Conservation (phyloP, 23 tunicate genomes). For the Aplidium turbinatum region DNA sequence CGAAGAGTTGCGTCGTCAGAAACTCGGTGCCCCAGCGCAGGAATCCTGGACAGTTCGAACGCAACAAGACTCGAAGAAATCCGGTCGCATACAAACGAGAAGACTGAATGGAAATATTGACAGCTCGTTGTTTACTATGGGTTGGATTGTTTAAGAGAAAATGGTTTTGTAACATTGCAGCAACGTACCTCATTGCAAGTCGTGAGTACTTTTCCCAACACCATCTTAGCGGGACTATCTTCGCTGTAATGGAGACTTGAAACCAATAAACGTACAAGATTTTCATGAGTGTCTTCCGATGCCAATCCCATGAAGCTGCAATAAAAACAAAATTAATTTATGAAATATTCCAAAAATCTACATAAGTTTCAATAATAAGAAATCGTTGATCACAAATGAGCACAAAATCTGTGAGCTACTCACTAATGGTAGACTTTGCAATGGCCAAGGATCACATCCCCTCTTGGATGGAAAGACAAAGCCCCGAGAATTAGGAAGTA, state of each 20-base stretch:
- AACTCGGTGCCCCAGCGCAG: conserved; percentile 71
- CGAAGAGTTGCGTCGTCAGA: conserved; percentile 73
- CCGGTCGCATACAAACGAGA: conserved; percentile 76
- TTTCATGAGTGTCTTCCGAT: conserved; percentile 59
- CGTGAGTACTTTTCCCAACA: conserved; percentile 57
- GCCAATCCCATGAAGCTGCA: conserved; percentile 64
- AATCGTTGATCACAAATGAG: too few relatives aligned
- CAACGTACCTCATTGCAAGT: conserved; percentile 67
- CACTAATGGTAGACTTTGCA: conserved; percentile 66
- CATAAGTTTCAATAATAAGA: too few relatives aligned
- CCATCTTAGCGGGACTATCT: conserved; percentile 52
- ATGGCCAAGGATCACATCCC: conserved; percentile 45
- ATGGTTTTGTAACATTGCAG: too few relatives aligned
- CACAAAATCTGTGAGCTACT: conserved; percentile 10
- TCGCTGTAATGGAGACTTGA: conserved; percentile 68
- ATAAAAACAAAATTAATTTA: conserved; percentile 12
- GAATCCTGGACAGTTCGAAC: conserved; percentile 66
- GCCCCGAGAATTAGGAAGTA: conserved; percentile 80
- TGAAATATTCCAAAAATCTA: too few relatives aligned
- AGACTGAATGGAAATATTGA: conserved; percentile 30
- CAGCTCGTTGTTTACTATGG: too few relatives aligned
- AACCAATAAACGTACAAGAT: conserved; percentile 61
- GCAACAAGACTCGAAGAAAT: conserved; percentile 72
- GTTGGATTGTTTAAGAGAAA: too few relatives aligned
- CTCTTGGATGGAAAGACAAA: conserved; percentile 49